Percentiles rank a stretch among this genome's conserved stretches.
phyloP scores from a whole-genome alignment of 2,888 invertebrate species.

The Anoplius nigerrimus region DNA sequence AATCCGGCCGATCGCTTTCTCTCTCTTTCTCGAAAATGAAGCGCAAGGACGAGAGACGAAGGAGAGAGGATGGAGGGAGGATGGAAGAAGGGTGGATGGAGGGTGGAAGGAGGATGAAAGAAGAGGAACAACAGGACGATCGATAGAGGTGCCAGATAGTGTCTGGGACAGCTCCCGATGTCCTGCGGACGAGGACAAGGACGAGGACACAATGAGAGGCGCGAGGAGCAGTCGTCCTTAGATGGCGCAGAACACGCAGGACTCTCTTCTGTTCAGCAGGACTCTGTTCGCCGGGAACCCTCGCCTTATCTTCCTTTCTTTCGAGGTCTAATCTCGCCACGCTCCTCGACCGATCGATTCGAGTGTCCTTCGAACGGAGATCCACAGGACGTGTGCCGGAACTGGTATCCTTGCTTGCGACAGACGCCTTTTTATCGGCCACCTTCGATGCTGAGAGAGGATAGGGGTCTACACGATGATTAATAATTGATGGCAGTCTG shows the following conservation, averaged over 20 bases:
- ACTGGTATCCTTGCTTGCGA: no score
- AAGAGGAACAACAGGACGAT: conserved; percentile 49
- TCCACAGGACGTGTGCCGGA: no score
- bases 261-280: conserved; percentile 9
- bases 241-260: background rate
- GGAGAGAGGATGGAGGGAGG: background rate
- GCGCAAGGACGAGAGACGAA: background rate
- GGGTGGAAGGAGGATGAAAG: background rate
- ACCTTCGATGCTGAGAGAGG: no score
- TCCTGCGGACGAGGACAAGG: conserved; percentile 29
- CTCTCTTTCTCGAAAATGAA: no score
- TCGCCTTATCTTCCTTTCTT: conserved; percentile 55
- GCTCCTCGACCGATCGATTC: background rate
- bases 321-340: conserved; percentile 49
- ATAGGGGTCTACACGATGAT: no score
- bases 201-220: conserved; percentile 38
- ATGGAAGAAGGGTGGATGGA: no score
- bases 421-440: no score
- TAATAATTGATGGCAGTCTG: no score
- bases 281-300: conserved; percentile 15
- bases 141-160: conserved; percentile 52
- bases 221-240: conserved; percentile 13
- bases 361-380: background rate
- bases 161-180: conserved; percentile 37
- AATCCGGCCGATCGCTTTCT: conserved; percentile 56